phyloP scores from a whole-genome alignment of 2,113 vertebrate genomes.

The Cacatua alba region DNA sequence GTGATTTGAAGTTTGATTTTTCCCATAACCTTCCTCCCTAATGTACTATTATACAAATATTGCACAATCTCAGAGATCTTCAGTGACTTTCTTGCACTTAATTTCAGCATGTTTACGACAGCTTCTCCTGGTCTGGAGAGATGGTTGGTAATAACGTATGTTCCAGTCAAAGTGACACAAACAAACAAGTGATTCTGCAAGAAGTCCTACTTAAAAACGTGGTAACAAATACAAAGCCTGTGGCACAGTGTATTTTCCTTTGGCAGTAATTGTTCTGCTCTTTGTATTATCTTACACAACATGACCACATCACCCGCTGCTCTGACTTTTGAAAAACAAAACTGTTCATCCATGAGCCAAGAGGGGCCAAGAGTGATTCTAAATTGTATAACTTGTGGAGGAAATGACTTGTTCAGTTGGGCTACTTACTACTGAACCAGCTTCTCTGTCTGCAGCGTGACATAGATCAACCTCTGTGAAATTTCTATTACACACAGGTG shows the following conservation, averaged over 20 bases:
- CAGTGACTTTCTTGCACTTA: background rate
- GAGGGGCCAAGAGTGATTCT: slow-evolving; percentile 17
- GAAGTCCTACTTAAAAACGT: background rate
- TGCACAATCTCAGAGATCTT: background rate
- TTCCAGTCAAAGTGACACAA: slow-evolving; percentile 36
- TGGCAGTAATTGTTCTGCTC: slow-evolving; percentile 48
- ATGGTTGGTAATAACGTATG: background rate
- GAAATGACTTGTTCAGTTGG: background rate
- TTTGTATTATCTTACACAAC: slow-evolving; percentile 56
- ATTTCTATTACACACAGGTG: background rate
- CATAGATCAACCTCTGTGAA: background rate
- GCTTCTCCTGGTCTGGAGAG: background rate
- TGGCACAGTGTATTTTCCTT: background rate
- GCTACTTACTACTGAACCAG: background rate
- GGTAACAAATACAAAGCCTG: background rate
- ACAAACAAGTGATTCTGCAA: slow-evolving; percentile 30
- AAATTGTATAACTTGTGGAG: background rate
- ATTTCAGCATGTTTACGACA: background rate
- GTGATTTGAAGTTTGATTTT: background rate
- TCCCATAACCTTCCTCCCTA: background rate
- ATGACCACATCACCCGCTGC: slow-evolving; percentile 41
- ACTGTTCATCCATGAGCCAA: slow-evolving; percentile 17
- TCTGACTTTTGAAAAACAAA: slow-evolving; percentile 24
- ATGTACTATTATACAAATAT: background rate
- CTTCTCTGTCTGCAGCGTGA: background rate